phyloP scores from a whole-genome alignment of 23 tunicate species.

The Oikopleura dioica region DNA sequence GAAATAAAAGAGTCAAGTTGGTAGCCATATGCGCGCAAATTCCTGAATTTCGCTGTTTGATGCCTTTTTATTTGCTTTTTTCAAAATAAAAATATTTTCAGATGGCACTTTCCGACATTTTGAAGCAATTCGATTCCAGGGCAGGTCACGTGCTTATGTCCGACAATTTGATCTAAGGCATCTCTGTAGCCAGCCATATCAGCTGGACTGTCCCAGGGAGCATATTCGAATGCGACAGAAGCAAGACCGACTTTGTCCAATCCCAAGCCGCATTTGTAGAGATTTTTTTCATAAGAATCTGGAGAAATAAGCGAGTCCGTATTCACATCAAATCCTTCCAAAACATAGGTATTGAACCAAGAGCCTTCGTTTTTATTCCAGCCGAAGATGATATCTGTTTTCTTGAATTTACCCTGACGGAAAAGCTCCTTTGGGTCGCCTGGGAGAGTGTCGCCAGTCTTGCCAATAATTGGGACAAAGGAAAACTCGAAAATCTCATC shows the following conservation, averaged over 20 bases:
- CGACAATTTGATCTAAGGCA: conserved; percentile 46
- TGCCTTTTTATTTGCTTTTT: background rate
- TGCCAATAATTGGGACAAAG: conserved; percentile 40
- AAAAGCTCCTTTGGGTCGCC: conserved; percentile 24
- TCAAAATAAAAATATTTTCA: background rate
- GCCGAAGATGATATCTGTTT: conserved; percentile 23
- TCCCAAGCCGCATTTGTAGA: conserved; percentile 20
- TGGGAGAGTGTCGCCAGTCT: conserved; percentile 24
- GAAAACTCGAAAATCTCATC: conserved; percentile 45
- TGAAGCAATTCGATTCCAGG: conserved; percentile 27
- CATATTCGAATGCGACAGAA: conserved; percentile 27
- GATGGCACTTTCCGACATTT: background rate
- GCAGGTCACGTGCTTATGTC: conserved; percentile 45
- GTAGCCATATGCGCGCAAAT: conserved; percentile 35
- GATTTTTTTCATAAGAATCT: conserved; percentile 18
- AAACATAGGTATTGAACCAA: conserved; percentile 23
- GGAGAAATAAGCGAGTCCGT: conserved; percentile 19
- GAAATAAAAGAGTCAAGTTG: conserved; percentile 38
- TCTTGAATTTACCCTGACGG: conserved; percentile 15
- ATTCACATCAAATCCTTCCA: conserved; percentile 21
- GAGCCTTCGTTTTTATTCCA: conserved; percentile 43
- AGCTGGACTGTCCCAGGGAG: conserved; percentile 22
- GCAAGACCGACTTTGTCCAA: conserved; percentile 22
- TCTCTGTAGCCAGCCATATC: conserved; percentile 21
- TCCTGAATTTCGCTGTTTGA: too few relatives aligned